Conservation (phyloP, 2,888 invertebrate species). For the Lasioglossum figueresi region DNA sequence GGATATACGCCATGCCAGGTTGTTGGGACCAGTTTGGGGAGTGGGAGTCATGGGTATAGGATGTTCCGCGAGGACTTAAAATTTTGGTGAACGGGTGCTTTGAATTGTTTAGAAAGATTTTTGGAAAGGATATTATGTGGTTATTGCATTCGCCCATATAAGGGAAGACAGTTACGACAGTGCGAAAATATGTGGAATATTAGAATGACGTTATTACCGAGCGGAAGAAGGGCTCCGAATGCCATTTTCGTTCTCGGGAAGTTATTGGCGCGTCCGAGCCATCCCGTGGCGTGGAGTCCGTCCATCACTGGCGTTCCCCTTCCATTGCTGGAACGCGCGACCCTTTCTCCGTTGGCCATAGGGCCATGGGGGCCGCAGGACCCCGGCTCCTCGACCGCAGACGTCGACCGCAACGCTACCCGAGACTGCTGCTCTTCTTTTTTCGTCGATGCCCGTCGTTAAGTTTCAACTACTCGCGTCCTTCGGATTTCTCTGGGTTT, state of each 20-base stretch:
- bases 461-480: constrained; percentile 5
- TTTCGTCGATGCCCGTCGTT: constrained; percentile 25
- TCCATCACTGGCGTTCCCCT: constrained; percentile 77
- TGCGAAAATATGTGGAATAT: background rate
- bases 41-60: constrained; percentile 65
- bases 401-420: constrained; percentile 50
- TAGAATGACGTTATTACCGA: background rate
- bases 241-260: constrained; percentile 65
- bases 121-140: no score
- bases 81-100: background rate
- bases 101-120: background rate
- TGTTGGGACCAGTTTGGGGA: constrained; percentile 79
- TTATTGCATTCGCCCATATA: background rate
- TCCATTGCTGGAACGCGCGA: constrained; percentile 65
- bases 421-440: constrained; percentile 40
- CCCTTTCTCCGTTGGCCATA: constrained; percentile 69
- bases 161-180: background rate
- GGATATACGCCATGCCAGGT: constrained; percentile 49
- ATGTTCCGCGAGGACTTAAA: background rate
- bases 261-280: constrained; percentile 74
- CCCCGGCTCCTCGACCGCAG: constrained; percentile 44
- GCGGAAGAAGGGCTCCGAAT: constrained; percentile 49
- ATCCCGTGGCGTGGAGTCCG: constrained; percentile 74
- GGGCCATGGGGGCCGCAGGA: constrained; percentile 57
- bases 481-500: background rate